These are phyloP conservation scores for Drymonia ruficornis DNA, from an alignment of 2,888 invertebrate species.

Conservation along the genomic window DNA sequence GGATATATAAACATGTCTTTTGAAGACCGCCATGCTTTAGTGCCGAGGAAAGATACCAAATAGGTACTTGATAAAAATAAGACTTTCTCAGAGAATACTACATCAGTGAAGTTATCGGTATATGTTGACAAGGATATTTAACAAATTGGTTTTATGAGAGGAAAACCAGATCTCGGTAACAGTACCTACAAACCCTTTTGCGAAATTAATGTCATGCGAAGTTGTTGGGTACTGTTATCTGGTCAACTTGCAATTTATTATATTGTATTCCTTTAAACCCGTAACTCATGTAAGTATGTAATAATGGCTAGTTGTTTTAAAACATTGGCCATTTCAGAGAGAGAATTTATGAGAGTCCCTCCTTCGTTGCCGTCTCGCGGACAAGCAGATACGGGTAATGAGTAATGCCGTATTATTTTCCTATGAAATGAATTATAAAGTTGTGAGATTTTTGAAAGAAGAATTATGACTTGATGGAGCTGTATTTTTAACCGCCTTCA, in stretches of 20 bases:
- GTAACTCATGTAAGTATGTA: slow-evolving; percentile 13
- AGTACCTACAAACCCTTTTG: background rate
- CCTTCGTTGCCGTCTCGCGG: slow-evolving; percentile 16
- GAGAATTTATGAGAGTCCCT: slow-evolving; percentile 30
- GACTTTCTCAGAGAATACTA: no score
- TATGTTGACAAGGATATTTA: no score
- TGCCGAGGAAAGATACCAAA: no score
- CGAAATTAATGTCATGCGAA: background rate
- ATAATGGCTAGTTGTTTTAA: slow-evolving; percentile 16
- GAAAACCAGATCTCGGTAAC: background rate
- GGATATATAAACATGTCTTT: no score
- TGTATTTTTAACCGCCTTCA: no score
- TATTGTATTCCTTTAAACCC: slow-evolving; percentile 10
- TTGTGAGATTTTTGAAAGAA: background rate
- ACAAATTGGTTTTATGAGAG: no score
- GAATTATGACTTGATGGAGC: background rate
- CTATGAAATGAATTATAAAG: background rate
- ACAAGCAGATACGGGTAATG: slow-evolving; percentile 20
- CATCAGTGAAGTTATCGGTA: no score
- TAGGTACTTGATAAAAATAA: no score
- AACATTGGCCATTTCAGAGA: slow-evolving; percentile 12
- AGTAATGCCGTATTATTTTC: background rate
- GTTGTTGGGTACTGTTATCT: background rate
- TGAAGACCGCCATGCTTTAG: no score
- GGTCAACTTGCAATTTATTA: slow-evolving; percentile 8